Base-by-base conservation (phyloP, 2,888 invertebrate species). In the Trissoscelio sp. region DNA sequence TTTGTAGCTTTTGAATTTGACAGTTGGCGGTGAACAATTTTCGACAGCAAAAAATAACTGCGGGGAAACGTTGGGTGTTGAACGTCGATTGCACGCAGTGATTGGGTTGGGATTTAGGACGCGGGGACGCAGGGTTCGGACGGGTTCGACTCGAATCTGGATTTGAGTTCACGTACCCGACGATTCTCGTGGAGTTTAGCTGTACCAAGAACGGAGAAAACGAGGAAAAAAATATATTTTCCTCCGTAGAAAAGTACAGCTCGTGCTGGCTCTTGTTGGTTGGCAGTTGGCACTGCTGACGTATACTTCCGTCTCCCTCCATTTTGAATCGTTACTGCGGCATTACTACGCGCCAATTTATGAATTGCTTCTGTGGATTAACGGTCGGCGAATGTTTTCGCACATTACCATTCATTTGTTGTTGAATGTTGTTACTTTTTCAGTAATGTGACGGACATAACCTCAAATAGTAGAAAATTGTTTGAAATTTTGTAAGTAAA, bases 261-360 rank as follows among this genome's bases (percentile, higher is more conserved):
- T 84, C 85, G 83, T 85, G 79, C 83, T 83, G 78, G 88, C 86
- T 87, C 85, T 85, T 82, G 86, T 86, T 86, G 83, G 88, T 87
- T 89, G 88, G 88, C 88, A 89, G 89, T 88, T 90, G 89, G 88
- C 89, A 88, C 87, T 89, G 90, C 87, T 90, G 90, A 90, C 91
- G 90, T 91, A 88, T 89, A 91, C 89, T 90, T 90, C 91, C 91
- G 89, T 62, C 83, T 64, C 84, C 88, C 18, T 31, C 77, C 90
- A 90, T 90, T 11, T 86, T 88, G 81, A 66, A 48, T 44, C 70
- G 79, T 16, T 81, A 82, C 57, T 83, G 83, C 83, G 79, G 83
- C 83, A 83, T 64, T 72, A 53, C 62, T 3, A 80, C 57, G 84
- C 83, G 84, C 79, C 69, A 70, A 60, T 12, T 20, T 69, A 37